Base-by-base conservation (phyloP, 2,888 invertebrate species). In the Heliconius hortense region DNA sequence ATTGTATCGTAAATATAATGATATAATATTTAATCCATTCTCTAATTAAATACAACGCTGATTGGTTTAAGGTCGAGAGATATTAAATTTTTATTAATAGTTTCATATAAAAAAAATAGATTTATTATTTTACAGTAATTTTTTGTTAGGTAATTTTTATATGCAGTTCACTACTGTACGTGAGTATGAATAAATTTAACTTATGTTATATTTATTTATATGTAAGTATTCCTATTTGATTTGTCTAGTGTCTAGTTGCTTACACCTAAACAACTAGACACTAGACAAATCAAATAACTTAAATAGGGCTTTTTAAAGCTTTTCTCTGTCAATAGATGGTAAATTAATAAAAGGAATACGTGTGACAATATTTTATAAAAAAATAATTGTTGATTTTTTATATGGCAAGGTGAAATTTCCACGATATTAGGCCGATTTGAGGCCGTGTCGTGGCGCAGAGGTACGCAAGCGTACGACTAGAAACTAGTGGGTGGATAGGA, bases 51-150 rank as follows among this genome's bases (percentile, higher is more conserved):
- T 78, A 73, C 75, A 78, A 63, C 71, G 76, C 64, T 77, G 77
- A 79, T 80, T 78, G 75, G 63, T 60, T 73, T 77, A 76, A 80
- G 80, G 80, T 78, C 79, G 7, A 67, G 43, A 73, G 76, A 70
- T 74, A 78, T 56, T 15, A 24, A 13, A 35, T 56, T 56, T 53
- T 69, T 56, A 56, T 56, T 56, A 10, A 56, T n/a, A n/a, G 31
- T 56, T n/a, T 56, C 15, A 35, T 26, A 69, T 31, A 56, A 35
- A 53, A 68, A 28, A 5, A n/a, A 48, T 53, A 4, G 15, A 66
- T 39, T 11, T n/a, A 31, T 68, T 53, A 31, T 24, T 24, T 15
- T 1, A 2, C 35, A 24, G 39, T 43, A 43, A 24, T 43, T 66
- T 66, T 63, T 66, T 66, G 39, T 43, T 43, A 5, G 7, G 2